Evolutionary conservation across 2,888 invertebrate genomes (phyloP), one percentile per base, ranked within the genome.

Genomic region (Allophyes oxyacanthae): DNA sequence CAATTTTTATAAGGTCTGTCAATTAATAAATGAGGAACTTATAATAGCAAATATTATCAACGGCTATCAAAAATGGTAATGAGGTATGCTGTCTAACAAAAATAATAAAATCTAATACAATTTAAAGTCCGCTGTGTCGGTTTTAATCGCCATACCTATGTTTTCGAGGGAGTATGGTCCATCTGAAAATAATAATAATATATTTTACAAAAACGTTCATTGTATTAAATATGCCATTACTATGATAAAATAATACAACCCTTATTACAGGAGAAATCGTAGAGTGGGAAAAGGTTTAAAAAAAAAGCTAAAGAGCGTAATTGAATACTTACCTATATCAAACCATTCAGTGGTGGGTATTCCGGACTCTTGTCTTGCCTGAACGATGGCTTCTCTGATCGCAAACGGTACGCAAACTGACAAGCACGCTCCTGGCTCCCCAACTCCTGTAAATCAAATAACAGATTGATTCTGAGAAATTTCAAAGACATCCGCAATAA

Each of bases 341-440:
- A 92, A 95, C 95, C 95, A 96, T 15, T 85, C 76, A 3, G 82
- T 83, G 4, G 88, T 84, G 0, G 82, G 85, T 38, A 90, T 78
- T 36, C 95, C 95, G 37, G 92, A 87, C 62, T 96, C 95, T n/a
- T 72, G 74, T 71, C 96, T 88, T 0, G 95, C 95, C 0, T 95
- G 90, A 50, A 93, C 85, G 7, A 96, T 77, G 0, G 96, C 96
- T 55, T 95, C 84, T 34, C 95, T 89, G 30, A 96, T 86, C 0
- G 96, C 96, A 41, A 95, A 82, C 7, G 95, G 84, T 1, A 90
- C 74, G 0, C 81, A 77, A 7, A 89, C 67, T 0, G 88, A 64
- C 69, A 91, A 66, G 60, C 89, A 90, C 0, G 88, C 60, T 0
- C 94, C 80, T 1, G 94, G 92, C 69, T 94, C 94, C 25, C 88